Percentiles rank a stretch among this genome's conserved stretches.
phyloP scores from a whole-genome alignment of 2,888 invertebrate species.

The Eremobia ochroleuca region DNA sequence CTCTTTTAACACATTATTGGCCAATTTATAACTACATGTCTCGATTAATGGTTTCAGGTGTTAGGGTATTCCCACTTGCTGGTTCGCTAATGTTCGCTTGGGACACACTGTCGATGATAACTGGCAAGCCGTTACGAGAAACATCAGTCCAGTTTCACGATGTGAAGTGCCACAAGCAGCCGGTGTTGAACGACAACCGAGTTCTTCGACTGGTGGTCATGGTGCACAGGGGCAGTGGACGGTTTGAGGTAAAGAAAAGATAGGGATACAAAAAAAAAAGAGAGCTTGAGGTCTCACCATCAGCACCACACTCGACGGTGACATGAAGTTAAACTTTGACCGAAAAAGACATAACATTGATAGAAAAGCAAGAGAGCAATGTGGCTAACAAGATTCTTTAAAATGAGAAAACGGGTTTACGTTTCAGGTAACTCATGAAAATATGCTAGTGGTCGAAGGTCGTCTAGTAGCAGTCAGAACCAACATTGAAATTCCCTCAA shows the following conservation, averaged over 20 bases:
- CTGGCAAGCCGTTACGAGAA: conserved; percentile 9
- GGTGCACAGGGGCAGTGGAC: conserved; percentile 23
- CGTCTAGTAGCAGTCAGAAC: neutral
- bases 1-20: neutral
- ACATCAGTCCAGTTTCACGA: conserved; percentile 27
- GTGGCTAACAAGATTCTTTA: too few relatives aligned
- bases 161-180: conserved; percentile 15
- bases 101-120: conserved; percentile 29
- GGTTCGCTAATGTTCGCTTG: conserved; percentile 19
- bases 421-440: conserved; percentile 10
- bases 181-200: neutral
- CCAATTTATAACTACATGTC: neutral
- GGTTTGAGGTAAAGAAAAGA: conserved; percentile 70
- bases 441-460: conserved; percentile 1
- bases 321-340: too few relatives aligned
- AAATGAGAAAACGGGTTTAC: neutral
- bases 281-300: neutral
- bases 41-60: neutral
- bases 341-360: too few relatives aligned
- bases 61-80: conserved; percentile 19
- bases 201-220: conserved; percentile 14
- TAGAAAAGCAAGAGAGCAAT: too few relatives aligned
- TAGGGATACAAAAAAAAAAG: neutral
- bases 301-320: neutral
- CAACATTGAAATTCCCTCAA: neutral